A percentile compares a stretch with the other conserved stretches of the same genome.
phyloP scores from a whole-genome alignment of 2,113 vertebrate genomes.

The Myiagra hebetior region DNA sequence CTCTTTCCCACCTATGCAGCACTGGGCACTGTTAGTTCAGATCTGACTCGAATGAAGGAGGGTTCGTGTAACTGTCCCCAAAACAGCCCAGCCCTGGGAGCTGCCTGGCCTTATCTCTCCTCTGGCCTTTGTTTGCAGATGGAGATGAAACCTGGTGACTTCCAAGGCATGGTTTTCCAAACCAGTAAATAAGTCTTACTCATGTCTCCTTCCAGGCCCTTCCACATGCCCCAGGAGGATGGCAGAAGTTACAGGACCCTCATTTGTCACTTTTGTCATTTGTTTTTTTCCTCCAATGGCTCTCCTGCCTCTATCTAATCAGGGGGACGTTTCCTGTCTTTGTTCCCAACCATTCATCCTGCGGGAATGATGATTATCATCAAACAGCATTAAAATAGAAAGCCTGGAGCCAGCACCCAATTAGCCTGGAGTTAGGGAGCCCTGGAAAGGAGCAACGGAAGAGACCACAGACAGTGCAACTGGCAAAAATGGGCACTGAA shows the following conservation, averaged over 20 bases:
- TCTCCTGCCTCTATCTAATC: constrained; percentile 73
- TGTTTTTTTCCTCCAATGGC: constrained; percentile 62
- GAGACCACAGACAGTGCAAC: neutral
- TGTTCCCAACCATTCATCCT: constrained; percentile 69
- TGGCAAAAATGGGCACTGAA: neutral
- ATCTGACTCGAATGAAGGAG: neutral
- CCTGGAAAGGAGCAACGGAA: neutral
- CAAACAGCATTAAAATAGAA: constrained; percentile 76
- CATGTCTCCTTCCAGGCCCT: constrained; percentile 4
- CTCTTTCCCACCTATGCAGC: neutral
- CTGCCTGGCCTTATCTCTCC: neutral
- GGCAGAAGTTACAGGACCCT: constrained; percentile 37
- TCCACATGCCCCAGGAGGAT: constrained; percentile 29
- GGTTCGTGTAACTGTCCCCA: neutral
- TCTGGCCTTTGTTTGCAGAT: constrained; percentile 18
- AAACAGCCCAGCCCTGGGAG: neutral
- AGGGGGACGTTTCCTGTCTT: constrained; percentile 75
- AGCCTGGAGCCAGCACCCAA: constrained; percentile 61
- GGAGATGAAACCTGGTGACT: constrained; percentile 12
- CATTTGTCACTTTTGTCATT: constrained; percentile 71
- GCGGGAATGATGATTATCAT: constrained; percentile 74
- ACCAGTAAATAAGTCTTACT: neutral
- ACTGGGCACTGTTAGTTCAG: neutral
- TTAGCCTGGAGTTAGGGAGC: neutral
- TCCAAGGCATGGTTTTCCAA: neutral